Evolutionary conservation across 2,888 invertebrate species (phyloP), one percentile per base, ranked within the genome.

Genomic region (Abrostola tripartita): DNA sequence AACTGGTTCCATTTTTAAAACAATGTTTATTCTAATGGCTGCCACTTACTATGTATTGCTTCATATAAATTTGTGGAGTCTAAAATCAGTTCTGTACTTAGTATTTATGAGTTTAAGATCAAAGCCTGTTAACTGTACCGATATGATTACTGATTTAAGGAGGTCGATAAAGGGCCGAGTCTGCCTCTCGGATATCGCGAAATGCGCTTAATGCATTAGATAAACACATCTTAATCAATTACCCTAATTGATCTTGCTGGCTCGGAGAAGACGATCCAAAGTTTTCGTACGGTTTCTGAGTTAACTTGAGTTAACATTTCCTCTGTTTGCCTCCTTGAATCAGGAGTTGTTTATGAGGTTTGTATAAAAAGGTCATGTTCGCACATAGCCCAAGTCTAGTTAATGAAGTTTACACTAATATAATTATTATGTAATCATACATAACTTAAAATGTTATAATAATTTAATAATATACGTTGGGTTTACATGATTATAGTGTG

Each of bases 91-190:
- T 47, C 9, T 24, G 44, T 47, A 47, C 44, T 47, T 5, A 24
- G 8, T 47, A 24, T 47, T 47, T 47, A 47, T 47, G 44, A 47
- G 14, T 47, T 47, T 24, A 47, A 76, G 55, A 71, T 71, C 76
- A 76, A 76, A 76, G 50, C 42, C 41, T 47, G 24, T 24, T 24
- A 24, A 24, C 7, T 37, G 7, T 11, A 37, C 2, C 52, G 52
- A 44, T 69, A 69, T 61, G 55, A 50, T 49, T 38, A 58, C 7
- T 38, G 10, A 52, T 57, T 65, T 44, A 50, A 35, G 52, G 35
- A 47, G 47, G 35, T 44, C n/a, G 11, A 12, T 42, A 56, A 50
- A 47, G 44, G 14, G 8, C 9, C 24, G 24, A 11, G n/a, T 35
- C 14, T 54, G 36, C 6, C 12, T 49, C 24, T 54, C 11, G 0